A percentile compares a stretch with the other conserved stretches of the same genome.
These are phyloP conservation scores for Eubucco bourcierii DNA, from an alignment of 2,113 vertebrate genomes.

Conservation along the genomic window DNA sequence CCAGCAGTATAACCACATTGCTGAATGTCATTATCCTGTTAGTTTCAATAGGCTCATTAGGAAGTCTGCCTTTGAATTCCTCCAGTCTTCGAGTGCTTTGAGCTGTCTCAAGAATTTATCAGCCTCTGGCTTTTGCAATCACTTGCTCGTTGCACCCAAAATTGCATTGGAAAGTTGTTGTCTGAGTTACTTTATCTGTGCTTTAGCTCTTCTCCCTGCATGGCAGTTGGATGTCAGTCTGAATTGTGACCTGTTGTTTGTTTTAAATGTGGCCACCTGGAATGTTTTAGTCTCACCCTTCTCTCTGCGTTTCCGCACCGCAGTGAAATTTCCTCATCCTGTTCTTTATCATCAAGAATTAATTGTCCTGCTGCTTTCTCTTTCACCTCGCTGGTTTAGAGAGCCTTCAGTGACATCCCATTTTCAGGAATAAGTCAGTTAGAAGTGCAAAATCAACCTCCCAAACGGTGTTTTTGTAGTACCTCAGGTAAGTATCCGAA, in stretches of 20 bases:
- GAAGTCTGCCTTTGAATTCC: neutral
- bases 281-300: neutral
- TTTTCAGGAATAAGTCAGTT: neutral
- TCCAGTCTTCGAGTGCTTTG: neutral
- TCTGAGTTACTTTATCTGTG: neutral
- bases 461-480: neutral
- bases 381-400: neutral
- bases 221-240: neutral
- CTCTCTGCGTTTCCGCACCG: neutral
- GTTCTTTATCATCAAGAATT: neutral
- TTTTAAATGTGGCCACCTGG: neutral
- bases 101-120: neutral
- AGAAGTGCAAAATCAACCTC: neutral
- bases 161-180: neutral
- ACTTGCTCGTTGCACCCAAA: neutral
- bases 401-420: neutral
- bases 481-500: neutral
- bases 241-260: neutral
- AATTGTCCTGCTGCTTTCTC: neutral
- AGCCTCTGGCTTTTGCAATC: neutral
- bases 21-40: neutral
- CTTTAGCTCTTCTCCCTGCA: neutral
- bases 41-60: neutral
- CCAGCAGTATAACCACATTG: neutral
- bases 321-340: neutral